Percentiles rank a stretch among this genome's conserved stretches.
phyloP scores from a whole-genome alignment of 2,113 vertebrate species.

The Epinephelus fuscoguttatus region DNA sequence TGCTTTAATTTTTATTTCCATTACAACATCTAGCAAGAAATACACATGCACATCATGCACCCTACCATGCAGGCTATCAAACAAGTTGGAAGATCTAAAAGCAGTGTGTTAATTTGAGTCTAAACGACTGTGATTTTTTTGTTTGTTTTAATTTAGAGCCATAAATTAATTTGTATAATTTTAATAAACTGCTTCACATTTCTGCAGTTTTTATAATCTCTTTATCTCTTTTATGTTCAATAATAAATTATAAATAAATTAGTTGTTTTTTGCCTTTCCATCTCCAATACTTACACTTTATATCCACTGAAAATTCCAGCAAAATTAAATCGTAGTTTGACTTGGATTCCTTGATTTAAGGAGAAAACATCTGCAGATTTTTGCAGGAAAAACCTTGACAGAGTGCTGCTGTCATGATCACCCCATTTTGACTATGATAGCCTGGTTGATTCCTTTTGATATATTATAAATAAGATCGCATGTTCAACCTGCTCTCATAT shows the following conservation, averaged over 20 bases:
- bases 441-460: neutral
- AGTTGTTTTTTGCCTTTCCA: neutral
- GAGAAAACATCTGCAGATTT: conserved; percentile 2
- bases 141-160: conserved; percentile 9
- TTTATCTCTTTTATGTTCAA: neutral
- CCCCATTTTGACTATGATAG: neutral
- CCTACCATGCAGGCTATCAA: conserved; percentile 17
- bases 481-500: neutral
- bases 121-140: neutral
- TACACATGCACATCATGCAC: conserved; percentile 29
- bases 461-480: neutral
- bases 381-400: neutral
- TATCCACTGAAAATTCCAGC: neutral
- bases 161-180: neutral
- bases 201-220: neutral
- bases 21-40: conserved; percentile 33
- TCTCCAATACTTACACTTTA: neutral
- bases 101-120: conserved; percentile 3
- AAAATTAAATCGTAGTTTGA: neutral
- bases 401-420: neutral
- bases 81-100: neutral
- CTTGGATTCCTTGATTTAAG: neutral
- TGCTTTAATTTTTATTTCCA: conserved; percentile 43
- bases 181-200: conserved; percentile 7
- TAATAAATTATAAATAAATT: neutral